phyloP scores from a whole-genome alignment of 2,113 vertebrate genomes.

The Fregata magnificens region DNA sequence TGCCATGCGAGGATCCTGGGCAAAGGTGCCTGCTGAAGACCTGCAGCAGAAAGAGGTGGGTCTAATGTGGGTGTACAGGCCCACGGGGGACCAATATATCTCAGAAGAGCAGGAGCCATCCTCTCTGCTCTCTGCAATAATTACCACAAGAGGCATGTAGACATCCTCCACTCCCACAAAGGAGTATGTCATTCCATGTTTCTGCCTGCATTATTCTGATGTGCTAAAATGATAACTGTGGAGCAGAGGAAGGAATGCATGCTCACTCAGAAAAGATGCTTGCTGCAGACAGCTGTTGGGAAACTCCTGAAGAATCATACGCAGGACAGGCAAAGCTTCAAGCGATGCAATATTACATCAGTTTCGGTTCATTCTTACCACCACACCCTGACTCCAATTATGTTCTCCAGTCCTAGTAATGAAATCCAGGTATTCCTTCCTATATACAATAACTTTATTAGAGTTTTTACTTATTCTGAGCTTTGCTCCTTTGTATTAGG shows the following conservation, averaged over 20 bases:
- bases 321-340: not conserved
- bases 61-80: not conserved
- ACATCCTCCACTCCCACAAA: not conserved
- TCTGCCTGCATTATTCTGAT: not conserved
- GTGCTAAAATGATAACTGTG: not conserved
- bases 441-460: not conserved
- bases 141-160: not conserved
- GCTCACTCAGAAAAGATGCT: not conserved
- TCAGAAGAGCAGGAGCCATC: not conserved
- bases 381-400: conserved; percentile 65
- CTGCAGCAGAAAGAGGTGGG: not conserved
- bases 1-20: accelerated
- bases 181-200: not conserved
- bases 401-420: not conserved
- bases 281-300: conserved; percentile 23
- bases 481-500: not conserved
- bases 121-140: not conserved
- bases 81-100: not conserved
- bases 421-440: not conserved
- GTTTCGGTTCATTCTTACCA: conserved; percentile 25
- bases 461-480: not conserved
- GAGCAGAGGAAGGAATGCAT: not conserved
- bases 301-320: not conserved
- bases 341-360: conserved; percentile 3
- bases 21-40: not conserved